Conservation (phyloP, 2,888 invertebrate species). For the Minunthozetes semirufus region DNA sequence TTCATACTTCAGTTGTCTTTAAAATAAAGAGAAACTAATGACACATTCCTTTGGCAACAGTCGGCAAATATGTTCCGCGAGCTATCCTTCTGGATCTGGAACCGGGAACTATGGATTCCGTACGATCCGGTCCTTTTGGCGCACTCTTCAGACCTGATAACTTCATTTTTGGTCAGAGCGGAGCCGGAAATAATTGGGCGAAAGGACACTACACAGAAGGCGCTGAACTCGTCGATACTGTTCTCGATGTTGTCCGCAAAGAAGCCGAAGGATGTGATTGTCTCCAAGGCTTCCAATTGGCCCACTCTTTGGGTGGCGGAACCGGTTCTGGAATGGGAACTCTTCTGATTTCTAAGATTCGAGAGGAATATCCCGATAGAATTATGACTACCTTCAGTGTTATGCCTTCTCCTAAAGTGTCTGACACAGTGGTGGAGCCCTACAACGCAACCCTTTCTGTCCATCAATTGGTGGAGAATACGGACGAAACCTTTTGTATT, state of each 20-base stretch:
- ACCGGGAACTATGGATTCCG: constrained; percentile 56
- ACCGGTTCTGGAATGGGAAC: constrained; percentile 55
- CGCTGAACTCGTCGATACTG: constrained; percentile 56
- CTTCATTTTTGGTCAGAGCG: constrained; percentile 57
- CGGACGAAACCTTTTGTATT: constrained; percentile 56
- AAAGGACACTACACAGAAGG: constrained; percentile 63
- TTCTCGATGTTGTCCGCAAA: constrained; percentile 56
- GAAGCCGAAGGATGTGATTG: constrained; percentile 57
- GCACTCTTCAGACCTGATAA: constrained; percentile 55
- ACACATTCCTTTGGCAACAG: no score
- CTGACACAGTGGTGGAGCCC: constrained; percentile 84
- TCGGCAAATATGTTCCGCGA: constrained; percentile 56
- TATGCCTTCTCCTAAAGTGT: constrained; percentile 42
- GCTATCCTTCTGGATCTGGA: constrained; percentile 54
- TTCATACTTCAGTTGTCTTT: no score
- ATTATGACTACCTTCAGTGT: not conserved
- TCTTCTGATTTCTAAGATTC: constrained; percentile 47
- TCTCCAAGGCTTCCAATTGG: constrained; percentile 66
- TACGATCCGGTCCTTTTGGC: constrained; percentile 54
- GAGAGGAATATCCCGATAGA: constrained; percentile 40
- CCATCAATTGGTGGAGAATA: constrained; percentile 44
- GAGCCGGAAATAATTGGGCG: constrained; percentile 77
- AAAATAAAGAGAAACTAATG: no score
- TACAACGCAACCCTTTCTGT: constrained; percentile 75
- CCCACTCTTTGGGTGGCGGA: constrained; percentile 73